Evolutionary conservation across 2,797 vertebrate genomes (phyloP).

Genomic region (Propithecus perrieri): DNA sequence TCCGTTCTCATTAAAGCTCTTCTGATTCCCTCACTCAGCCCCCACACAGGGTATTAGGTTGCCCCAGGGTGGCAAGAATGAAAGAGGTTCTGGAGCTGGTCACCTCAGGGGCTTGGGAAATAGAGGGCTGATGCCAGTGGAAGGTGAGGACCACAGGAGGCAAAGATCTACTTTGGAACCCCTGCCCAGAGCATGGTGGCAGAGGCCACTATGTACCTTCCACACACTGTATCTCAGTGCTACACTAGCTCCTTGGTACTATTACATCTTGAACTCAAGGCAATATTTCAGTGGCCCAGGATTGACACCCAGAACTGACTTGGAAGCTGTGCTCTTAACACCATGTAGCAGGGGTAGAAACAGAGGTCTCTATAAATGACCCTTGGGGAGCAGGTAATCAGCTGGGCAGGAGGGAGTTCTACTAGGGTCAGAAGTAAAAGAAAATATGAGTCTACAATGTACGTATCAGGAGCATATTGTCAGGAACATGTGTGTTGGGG

Average conservation of each 20-base stretch:
- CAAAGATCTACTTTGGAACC: not conserved
- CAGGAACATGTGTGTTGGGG: not conserved
- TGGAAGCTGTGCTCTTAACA: not conserved
- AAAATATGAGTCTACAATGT: not conserved
- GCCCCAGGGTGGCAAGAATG: not conserved
- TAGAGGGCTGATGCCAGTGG: not conserved
- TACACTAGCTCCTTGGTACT: not conserved
- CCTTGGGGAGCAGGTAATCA: not conserved
- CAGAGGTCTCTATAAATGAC: not conserved
- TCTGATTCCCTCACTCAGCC: not conserved
- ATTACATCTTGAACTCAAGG: not conserved
- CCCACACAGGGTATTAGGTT: not conserved
- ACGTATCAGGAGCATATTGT: not conserved
- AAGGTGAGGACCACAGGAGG: not conserved
- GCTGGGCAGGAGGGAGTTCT: not conserved
- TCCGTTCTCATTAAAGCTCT: not conserved
- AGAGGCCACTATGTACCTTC: not conserved
- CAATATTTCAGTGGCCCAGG: not conserved
- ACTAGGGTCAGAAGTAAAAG: not conserved
- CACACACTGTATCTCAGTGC: not conserved
- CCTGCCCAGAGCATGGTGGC: not conserved
- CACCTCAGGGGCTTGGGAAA: not conserved
- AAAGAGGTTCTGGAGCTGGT: not conserved
- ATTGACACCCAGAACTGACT: not conserved
- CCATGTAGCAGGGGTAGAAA: not conserved